These are phyloP conservation scores for Subacronicta megacephala DNA, from an alignment of 2,888 invertebrate genomes.

Conservation along the genomic window DNA sequence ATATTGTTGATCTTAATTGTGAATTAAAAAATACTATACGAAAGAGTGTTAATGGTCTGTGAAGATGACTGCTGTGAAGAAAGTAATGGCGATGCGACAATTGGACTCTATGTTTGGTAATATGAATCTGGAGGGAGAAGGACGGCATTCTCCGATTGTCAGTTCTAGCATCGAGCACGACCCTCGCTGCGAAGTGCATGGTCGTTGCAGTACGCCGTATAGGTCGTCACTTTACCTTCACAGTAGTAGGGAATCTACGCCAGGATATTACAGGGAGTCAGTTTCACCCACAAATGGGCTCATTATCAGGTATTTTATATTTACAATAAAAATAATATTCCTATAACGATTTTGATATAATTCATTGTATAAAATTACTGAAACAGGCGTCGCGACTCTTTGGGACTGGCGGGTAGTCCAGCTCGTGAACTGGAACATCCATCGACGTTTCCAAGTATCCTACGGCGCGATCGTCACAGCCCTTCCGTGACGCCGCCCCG, in stretches of 20 bases:
- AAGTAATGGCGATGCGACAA: conserved; percentile 92
- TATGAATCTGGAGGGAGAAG: conserved; percentile 89
- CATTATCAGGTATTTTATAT: conserved; percentile 77
- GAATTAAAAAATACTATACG: conserved; percentile 63
- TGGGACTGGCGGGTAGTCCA: conserved; percentile 89
- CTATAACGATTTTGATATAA: conserved; percentile 1
- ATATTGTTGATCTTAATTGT: conserved; percentile 62
- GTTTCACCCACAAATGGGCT: conserved; percentile 84
- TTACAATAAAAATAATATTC: conserved; percentile 24
- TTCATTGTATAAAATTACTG: conserved; percentile 53
- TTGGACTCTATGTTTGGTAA: conserved; percentile 93
- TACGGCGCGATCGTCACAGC: conserved; percentile 90
- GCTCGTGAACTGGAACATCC: conserved; percentile 92
- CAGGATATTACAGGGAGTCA: conserved; percentile 90
- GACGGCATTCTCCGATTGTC: conserved; percentile 81
- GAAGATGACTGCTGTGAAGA: conserved; percentile 89
- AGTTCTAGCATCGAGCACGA: conserved; percentile 89
- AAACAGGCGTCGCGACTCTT: conserved; percentile 90
- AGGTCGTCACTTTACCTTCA: conserved; percentile 84
- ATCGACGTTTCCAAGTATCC: conserved; percentile 92
- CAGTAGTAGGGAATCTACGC: conserved; percentile 85
- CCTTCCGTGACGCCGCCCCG: conserved; percentile 84
- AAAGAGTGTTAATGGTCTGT: conserved; percentile 59
- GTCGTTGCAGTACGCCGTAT: conserved; percentile 84
- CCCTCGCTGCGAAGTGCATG: conserved; percentile 93